Evolutionary conservation across 2,888 invertebrate genomes (phyloP), one percentile per base, ranked within the genome.

Genomic region (Campopleginae sp.): DNA sequence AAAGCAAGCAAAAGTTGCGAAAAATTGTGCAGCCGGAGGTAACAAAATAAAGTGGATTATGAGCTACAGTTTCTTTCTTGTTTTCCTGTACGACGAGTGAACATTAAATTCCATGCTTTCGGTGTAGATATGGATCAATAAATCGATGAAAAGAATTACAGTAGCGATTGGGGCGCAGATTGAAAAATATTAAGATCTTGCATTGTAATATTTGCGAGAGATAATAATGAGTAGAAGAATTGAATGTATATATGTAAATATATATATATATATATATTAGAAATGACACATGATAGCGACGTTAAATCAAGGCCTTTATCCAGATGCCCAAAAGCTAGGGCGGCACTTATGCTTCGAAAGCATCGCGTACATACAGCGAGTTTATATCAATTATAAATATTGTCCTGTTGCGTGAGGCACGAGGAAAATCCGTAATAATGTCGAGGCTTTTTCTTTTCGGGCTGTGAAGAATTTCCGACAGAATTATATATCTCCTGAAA

Each of bases 161-260:
- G 44, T 48, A 48, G 76, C 76, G 65, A 31, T 19, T 61, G 27
- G 65, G 19, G 33, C 38, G 48, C 63, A 33, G 48, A 23, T 51
- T 76, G 48, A 76, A 38, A 84, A 87, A 85, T 75, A 86, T 54
- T 87, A 87, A 88, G 88, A 88, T 88, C 87, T 87, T 86, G 84
- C 85, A 87, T 87, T 83, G 83, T 83, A 80, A 85, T 85, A 71
- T 86, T 58, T 84, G 81, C 84, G 72, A 74, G 80, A 27, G 68
- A 80, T 80, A 79, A 82, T 86, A 63, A 80, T 84, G 48, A 70
- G 77, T 79, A 82, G 42, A 85, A 86, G 61, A 77, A 82, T 54
- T 46, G 71, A 27, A 33, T 42, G 66, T 71, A 46, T 31, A n/a
- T 61, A n/a, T 42, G 8, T 42, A 66, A 38, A 66, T 38, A 38